Percentiles rank a stretch among this genome's conserved stretches.
phyloP scores from a whole-genome alignment of 2,888 invertebrate species.

The Oxyscelio sp. region DNA sequence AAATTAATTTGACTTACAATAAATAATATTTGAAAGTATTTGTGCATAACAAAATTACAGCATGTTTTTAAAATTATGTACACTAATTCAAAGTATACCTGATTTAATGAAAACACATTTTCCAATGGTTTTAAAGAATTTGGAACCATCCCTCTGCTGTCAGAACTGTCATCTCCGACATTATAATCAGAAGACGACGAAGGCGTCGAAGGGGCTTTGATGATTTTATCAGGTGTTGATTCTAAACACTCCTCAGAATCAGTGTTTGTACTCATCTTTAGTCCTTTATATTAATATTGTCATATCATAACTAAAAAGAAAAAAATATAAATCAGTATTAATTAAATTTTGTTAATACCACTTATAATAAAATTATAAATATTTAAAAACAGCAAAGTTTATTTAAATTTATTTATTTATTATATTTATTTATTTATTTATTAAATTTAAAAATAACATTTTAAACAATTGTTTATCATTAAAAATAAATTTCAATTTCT shows the following conservation, averaged over 20 bases:
- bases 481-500: no score
- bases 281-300: background rate
- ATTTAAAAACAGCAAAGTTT: no score
- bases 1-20: no score
- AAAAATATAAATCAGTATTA: background rate
- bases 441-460: no score
- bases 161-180: slow-evolving; percentile 90
- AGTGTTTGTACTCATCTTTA: slow-evolving; percentile 32
- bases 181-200: slow-evolving; percentile 91
- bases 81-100: no score
- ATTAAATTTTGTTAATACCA: background rate
- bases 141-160: slow-evolving; percentile 90
- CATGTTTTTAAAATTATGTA: no score
- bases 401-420: no score
- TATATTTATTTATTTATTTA: no score
- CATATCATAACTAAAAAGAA: background rate
- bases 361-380: no score
- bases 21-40: no score
- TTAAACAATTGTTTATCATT: no score
- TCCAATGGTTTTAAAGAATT: slow-evolving; percentile 89
- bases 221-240: slow-evolving; percentile 16
- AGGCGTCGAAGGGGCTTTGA: slow-evolving; percentile 89
- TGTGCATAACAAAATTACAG: no score
- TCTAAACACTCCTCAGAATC: slow-evolving; percentile 31
- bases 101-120: slow-evolving; percentile 88